Percentiles rank a stretch among this genome's conserved stretches.
Conservation (phyloP, 2,797 vertebrate species). For the Intellagama lesueurii region DNA sequence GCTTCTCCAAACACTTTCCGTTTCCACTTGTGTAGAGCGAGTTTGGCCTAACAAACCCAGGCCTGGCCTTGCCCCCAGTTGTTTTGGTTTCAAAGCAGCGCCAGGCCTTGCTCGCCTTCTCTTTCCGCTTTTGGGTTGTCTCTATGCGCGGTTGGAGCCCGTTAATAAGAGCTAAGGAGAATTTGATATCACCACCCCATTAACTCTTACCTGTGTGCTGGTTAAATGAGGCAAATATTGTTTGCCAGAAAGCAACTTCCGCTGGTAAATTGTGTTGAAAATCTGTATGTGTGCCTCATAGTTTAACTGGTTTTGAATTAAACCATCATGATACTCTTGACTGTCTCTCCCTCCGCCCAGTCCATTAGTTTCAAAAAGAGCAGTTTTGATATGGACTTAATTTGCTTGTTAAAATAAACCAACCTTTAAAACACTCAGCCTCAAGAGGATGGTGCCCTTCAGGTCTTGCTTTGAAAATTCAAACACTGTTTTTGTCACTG, state of each 20-base stretch:
- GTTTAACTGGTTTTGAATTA: not conserved
- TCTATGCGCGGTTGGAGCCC: no score
- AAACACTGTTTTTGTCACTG: not conserved
- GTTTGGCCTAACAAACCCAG: not conserved
- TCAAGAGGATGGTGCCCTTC: not conserved
- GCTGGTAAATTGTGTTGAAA: not conserved
- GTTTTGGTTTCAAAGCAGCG: not conserved
- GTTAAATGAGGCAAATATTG: no score
- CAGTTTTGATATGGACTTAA: not conserved
- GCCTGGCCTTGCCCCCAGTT: accelerated
- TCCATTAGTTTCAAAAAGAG: not conserved
- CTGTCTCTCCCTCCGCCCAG: not conserved
- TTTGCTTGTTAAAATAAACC: not conserved
- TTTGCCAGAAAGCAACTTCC: not conserved
- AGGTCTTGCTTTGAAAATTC: no score
- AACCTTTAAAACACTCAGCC: not conserved
- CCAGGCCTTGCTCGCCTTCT: no score
- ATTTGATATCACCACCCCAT: not conserved
- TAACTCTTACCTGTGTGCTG: no score
- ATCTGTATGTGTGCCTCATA: not conserved
- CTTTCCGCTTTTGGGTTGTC: not conserved
- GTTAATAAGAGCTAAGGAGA: no score
- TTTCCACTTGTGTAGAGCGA: not conserved
- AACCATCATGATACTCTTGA: not conserved
- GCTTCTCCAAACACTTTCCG: not conserved